Evolutionary conservation across 2,888 invertebrate species (phyloP), one percentile per base, ranked within the genome.

Genomic region (Thereva unica): DNA sequence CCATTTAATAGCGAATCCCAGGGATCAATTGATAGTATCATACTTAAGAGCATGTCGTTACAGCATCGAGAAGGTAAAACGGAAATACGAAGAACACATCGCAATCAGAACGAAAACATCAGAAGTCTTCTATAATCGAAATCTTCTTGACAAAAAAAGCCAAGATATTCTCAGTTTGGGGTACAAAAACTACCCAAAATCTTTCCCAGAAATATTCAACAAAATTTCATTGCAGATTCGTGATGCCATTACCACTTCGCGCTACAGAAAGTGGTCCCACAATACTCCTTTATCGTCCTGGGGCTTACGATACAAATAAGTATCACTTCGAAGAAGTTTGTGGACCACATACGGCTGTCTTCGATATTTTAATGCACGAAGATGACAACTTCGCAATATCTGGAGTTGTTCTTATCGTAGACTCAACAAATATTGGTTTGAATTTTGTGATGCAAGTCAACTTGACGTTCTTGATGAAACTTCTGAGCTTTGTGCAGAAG

Each of bases 301-400:
- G 85, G 55, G 35, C 76, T 1, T 82, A 82, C 67, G 76, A 85
- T 71, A 79, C 85, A 0, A 77, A 80, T 1, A 76, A 81, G 71
- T 82, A 79, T 66, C 79, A 78, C 23, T 76, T 85, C 37, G 69
- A 78, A 4, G 84, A 85, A 67, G 72, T 87, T 4, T 78, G 86
- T 67, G 83, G 83, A 71, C 79, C 84, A 1, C 80, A 83, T 1
- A 81, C 83, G 64, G 83, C 87, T 81, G 76, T 86, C 49, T 82
- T 83, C 68, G 87, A 87, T 72, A 83, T 87, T 67, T 73, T 84
- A 64, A 72, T 87, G 72, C 73, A 84, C n/a, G 86, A 87, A 73
- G 87, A 87, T 73, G 88, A 88, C 75, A 82, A 85, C 71, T 83
- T 83, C 41, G 77, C 82, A 49, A 78, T 86, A 5, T 76, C 81